phyloP scores from a whole-genome alignment of 2,113 vertebrate species.

The Actinemys pallida region DNA sequence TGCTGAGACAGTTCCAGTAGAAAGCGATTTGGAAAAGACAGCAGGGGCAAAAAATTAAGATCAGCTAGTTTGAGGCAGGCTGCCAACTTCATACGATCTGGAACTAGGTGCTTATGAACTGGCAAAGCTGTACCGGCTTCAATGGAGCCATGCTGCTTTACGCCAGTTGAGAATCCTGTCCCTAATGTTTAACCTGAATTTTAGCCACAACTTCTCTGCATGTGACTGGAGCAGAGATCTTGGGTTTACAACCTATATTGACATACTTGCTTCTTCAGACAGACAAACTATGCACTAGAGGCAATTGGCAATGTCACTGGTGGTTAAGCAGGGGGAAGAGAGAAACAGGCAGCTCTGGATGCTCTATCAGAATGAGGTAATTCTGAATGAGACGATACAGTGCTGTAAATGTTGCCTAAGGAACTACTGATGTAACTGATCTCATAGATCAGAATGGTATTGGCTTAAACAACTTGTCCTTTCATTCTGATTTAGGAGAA shows the following conservation, averaged over 20 bases:
- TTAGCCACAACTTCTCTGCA: background rate
- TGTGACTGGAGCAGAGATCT: background rate
- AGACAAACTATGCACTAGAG: background rate
- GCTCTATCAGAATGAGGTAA: constrained; percentile 60
- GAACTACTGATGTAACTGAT: constrained; percentile 65
- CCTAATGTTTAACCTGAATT: background rate
- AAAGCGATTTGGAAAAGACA: background rate
- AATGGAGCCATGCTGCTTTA: background rate
- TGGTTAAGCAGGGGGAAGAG: background rate
- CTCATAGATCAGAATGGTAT: constrained; percentile 65
- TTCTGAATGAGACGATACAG: background rate
- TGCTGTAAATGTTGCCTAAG: constrained; percentile 15
- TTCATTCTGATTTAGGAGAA: constrained; percentile 70
- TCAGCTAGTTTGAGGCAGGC: background rate
- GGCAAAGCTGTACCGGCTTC: background rate
- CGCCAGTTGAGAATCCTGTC: background rate
- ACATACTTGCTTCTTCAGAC: background rate
- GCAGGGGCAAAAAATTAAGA: background rate
- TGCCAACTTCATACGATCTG: background rate
- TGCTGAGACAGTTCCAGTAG: background rate
- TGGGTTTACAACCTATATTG: background rate
- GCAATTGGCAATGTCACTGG: background rate
- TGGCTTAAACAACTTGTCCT: constrained; percentile 74
- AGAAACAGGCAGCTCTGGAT: constrained; percentile 23
- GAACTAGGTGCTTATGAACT: no score